Base-by-base conservation (phyloP, 2,888 invertebrate species). In the Patella depressa region DNA sequence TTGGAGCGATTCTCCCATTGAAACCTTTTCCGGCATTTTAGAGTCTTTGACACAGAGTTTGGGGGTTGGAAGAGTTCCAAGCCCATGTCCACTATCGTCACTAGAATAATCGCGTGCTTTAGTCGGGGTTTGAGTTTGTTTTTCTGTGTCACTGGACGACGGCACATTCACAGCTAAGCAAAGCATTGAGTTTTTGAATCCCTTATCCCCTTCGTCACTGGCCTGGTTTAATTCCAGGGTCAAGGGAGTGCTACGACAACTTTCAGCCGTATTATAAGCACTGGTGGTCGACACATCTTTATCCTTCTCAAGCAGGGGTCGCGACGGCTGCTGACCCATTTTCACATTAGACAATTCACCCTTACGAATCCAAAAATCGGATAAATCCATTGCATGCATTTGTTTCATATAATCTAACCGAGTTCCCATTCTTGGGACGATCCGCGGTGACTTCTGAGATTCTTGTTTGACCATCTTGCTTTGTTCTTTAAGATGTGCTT, bases 191-290 rank as follows among this genome's bases (percentile, higher is more conserved):
- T 86, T 88, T 80, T 85, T 88, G 76, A 88, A 86, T 45, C 88
- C 89, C 74, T 83, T 84, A 65, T 89, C 87, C 2, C 87, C 84
- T 53, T 88, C 87, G 76, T 88, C 88, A 17, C 86, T 85, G 12
- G 85, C 86, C 77, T 87, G 87, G 76, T 88, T 89, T 11, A 90
- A 84, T 82, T 90, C 90, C 34, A 90, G 83, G 15, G 90, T 90
- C 0, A 90, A 83, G 1, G 90, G 90, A 3, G 90, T 94, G 86
- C 95, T 95, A 84, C 95, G 94, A 86, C 95, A 95, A n/a, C 95
- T 95, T 77, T 95, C 95, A 2, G 95, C 95, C 2, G 95, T 95
- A 87, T 95, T 95, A 89, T 95, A 95, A 73, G 95, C 95, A 90
- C 89, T 90, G 59, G 89, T 90, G 17, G 94, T 94, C 57, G 95